These are phyloP conservation scores for Dryas iulia DNA, from an alignment of 1,140 invertebrate species.

Conservation along the genomic window DNA sequence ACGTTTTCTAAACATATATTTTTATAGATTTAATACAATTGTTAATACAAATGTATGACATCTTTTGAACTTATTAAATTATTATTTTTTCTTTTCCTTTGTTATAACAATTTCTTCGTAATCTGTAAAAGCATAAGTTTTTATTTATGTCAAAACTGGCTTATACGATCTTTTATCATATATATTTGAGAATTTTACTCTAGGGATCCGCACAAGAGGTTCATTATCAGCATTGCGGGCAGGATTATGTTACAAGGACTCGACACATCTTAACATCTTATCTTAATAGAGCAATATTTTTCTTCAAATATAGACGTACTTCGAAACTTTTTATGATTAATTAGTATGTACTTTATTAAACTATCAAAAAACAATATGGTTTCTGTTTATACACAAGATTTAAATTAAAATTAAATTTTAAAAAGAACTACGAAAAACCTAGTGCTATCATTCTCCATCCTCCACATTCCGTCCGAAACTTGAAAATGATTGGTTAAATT, in stretches of 20 bases:
- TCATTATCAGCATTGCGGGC: conserved; percentile 35
- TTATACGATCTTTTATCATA: conserved; percentile 23
- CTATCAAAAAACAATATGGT: no score
- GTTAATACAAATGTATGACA: no score
- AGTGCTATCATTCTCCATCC: no score
- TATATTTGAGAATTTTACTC: conserved; percentile 37
- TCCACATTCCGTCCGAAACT: no score
- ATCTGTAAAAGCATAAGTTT: neutral
- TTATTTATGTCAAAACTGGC: conserved; percentile 12
- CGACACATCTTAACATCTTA: conserved; percentile 35
- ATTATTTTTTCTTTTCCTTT: neutral
- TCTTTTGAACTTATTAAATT: no score
- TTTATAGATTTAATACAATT: no score
- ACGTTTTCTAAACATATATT: no score
- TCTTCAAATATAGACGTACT: neutral
- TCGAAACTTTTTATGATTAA: neutral
- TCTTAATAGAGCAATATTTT: conserved; percentile 16
- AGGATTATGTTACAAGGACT: conserved; percentile 27
- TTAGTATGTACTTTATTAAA: no score
- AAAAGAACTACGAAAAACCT: no score
- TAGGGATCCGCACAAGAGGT: conserved; percentile 31
- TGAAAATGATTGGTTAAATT: no score
- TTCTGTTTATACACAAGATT: no score
- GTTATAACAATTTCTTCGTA: neutral
- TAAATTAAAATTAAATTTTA: no score